Conservation (phyloP, 2,888 invertebrate species). For the Scelioninae gen. 1 region DNA sequence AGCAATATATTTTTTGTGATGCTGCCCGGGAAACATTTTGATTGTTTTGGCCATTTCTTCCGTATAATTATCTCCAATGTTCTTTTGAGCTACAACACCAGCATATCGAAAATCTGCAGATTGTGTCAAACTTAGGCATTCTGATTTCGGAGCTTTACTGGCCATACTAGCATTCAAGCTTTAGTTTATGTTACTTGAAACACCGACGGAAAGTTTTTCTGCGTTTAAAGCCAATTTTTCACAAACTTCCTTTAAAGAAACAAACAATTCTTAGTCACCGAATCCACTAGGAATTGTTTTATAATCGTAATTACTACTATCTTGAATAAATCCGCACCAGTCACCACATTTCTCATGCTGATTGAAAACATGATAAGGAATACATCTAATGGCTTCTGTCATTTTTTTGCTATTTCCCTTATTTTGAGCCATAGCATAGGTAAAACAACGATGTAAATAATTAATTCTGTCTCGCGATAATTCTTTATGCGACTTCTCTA, state of each 20-base stretch:
- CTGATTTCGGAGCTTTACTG: constrained; percentile 67
- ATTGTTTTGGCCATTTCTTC: constrained; percentile 15
- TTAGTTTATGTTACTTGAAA: constrained; percentile 67
- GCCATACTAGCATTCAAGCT: constrained; percentile 68
- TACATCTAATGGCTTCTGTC: constrained; percentile 50
- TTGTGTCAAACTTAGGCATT: constrained; percentile 50
- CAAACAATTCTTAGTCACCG: constrained; percentile 48
- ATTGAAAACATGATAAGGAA: constrained; percentile 67
- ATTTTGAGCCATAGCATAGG: constrained; percentile 70
- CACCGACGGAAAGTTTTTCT: constrained; percentile 51
- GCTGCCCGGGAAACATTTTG: neutral
- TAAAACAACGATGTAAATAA: constrained; percentile 71
- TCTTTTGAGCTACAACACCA: constrained; percentile 65
- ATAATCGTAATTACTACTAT: constrained; percentile 54
- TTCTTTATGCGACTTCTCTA: constrained; percentile 32
- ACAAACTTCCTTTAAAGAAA: neutral
- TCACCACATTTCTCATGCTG: constrained; percentile 60
- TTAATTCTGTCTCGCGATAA: constrained; percentile 55
- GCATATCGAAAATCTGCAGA: constrained; percentile 68
- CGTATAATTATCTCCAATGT: constrained; percentile 63
- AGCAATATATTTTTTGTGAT: neutral
- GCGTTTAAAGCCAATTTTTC: constrained; percentile 42
- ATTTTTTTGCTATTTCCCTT: constrained; percentile 57
- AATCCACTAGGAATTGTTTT: constrained; percentile 52
- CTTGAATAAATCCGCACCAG: constrained; percentile 32